Evolutionary conservation across 2,888 invertebrate genomes (phyloP), one percentile per base, ranked within the genome.

Genomic region (Apamea monoglypha): DNA sequence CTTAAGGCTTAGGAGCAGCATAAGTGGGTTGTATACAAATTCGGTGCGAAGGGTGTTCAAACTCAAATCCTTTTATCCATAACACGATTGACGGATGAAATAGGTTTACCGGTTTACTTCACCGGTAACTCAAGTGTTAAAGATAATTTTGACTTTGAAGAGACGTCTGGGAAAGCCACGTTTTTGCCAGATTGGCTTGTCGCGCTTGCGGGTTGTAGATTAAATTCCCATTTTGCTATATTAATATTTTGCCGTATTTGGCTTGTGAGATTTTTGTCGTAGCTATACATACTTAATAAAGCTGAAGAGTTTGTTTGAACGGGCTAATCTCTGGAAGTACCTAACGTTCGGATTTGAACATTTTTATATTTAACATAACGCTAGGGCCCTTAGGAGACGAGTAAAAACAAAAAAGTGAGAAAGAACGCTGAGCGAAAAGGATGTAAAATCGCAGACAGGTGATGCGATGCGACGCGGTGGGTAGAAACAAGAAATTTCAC

Each of bases 21-120:
- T 85, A 83, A 87, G 76, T 81, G 78, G 79, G 80, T 82, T 81
- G 76, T 83, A 80, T 77, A 76, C 68, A 77, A 85, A 74, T 82
- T 68, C 61, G 59, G 64, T 32, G 61, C 36, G 76, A 56, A 50
- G 66, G 69, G 64, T 74, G 77, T 77, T 80, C 78, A 81, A 76
- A 78, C 79, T 81, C 61, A 81, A 79, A 84, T 74, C 83, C 81
- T 79, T 82, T 87, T 82, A 82, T 75, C 66, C 69, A 78, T 70
- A 75, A 83, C 73, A 76, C 64, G 70, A 73, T 73, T 80, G 75
- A 80, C 78, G 76, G 68, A 71, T 85, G 74, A 82, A 77, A 81
- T 80, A 72, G 74, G 74, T 85, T 76, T 76, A 78, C 78, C 67
- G 61, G 74, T 74, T 78, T 71, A 63, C 78, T 67, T 81, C 8